A percentile compares a stretch with the other conserved stretches of the same genome.
phyloP scores from a whole-genome alignment of 2,797 vertebrate species.

The Thalassophryne amazonica region DNA sequence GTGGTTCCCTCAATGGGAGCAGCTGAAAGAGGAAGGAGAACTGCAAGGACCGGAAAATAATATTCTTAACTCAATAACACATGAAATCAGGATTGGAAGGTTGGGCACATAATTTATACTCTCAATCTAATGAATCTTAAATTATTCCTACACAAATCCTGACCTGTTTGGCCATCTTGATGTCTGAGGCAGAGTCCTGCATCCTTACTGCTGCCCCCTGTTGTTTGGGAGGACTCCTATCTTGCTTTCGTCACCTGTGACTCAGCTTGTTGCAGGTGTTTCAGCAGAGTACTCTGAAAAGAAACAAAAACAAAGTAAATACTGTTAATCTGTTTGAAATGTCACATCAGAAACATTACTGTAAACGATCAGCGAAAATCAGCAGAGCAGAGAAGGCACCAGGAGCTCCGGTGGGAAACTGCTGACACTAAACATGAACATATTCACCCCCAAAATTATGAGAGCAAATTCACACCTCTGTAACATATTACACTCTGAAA shows the following conservation, averaged over 20 bases:
- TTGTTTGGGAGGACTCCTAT: conserved; percentile 74
- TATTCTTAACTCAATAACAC: neutral
- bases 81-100: neutral
- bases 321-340: neutral
- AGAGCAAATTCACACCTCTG: neutral
- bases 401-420: neutral
- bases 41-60: too few relatives aligned
- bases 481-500: conserved; percentile 10
- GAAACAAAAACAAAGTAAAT: conserved; percentile 17
- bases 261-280: conserved; percentile 79
- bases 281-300: conserved; percentile 73
- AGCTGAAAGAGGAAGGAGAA: too few relatives aligned
- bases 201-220: conserved; percentile 69
- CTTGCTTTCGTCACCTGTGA: conserved; percentile 77
- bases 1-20: too few relatives aligned
- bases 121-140: neutral
- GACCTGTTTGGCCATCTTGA: conserved; percentile 84
- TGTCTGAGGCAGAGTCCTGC: conserved; percentile 76
- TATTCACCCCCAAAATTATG: conserved; percentile 1
- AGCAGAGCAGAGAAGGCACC: conserved; percentile 4
- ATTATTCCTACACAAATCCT: neutral
- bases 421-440: neutral
- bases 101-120: neutral
- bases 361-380: neutral
- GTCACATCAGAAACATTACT: neutral